Percentiles rank a stretch among this genome's conserved stretches.
Evolutionary conservation across 2,888 invertebrate species (phyloP).

Genomic region (Itoplectis maculator): DNA sequence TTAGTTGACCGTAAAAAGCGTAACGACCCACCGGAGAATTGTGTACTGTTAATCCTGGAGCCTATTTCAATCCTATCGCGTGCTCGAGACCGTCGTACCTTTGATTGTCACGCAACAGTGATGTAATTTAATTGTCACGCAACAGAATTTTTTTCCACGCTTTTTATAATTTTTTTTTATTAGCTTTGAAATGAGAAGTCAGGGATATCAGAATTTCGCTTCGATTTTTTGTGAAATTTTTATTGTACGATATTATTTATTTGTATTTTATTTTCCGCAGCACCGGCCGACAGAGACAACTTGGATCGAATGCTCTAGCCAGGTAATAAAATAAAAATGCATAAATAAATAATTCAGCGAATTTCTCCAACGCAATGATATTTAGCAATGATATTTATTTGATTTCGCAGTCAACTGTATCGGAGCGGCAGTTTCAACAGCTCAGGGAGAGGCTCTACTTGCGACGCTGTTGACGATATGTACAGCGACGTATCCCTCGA

Average conservation of each 20-base stretch:
- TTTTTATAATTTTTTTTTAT: no score
- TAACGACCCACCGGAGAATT: no score
- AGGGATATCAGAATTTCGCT: no score
- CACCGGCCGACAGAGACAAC: slow-evolving; percentile 90
- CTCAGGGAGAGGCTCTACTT: slow-evolving; percentile 95
- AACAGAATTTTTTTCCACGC: no score
- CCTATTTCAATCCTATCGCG: no score
- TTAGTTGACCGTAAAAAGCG: no score
- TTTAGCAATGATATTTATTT: slow-evolving; percentile 24
- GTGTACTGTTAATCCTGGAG: no score
- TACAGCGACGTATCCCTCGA: slow-evolving; percentile 96
- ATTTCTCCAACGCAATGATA: background rate
- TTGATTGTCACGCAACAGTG: no score
- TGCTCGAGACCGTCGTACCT: background rate
- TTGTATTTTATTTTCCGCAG: slow-evolving; percentile 86
- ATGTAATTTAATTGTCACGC: no score
- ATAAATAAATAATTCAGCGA: background rate
- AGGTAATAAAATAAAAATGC: slow-evolving; percentile 86
- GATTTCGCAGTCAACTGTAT: slow-evolving; percentile 91
- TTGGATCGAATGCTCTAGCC: slow-evolving; percentile 94
- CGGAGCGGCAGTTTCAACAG: slow-evolving; percentile 97
- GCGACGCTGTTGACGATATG: slow-evolving; percentile 97
- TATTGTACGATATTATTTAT: no score
- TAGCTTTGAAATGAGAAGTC: no score
- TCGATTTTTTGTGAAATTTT: no score